Evolutionary conservation across 2,888 invertebrate genomes (phyloP).

Genomic region (Nymphalis c-album): DNA sequence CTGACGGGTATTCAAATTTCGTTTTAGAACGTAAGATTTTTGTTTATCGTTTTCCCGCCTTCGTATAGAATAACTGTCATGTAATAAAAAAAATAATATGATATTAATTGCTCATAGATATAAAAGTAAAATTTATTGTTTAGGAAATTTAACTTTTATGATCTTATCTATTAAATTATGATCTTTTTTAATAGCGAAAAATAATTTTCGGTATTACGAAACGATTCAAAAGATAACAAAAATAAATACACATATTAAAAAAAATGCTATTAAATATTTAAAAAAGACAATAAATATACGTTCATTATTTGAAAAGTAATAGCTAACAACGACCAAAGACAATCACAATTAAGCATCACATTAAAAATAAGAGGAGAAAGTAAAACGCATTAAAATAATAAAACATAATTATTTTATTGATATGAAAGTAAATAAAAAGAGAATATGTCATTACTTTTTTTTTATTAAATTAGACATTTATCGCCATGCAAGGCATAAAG

Average conservation of each 20-base stretch:
- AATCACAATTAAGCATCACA: slow-evolving; percentile 28
- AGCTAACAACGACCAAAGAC: slow-evolving; percentile 2
- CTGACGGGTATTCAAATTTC: slow-evolving; percentile 9
- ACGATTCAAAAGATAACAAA: no score
- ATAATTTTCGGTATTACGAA: no score
- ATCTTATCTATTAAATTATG: no score
- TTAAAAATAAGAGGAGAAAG: slow-evolving; percentile 34
- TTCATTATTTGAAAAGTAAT: neutral
- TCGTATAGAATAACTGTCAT: no score
- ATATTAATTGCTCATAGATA: no score
- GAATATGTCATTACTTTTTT: slow-evolving; percentile 14
- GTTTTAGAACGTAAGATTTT: neutral
- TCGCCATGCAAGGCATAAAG: slow-evolving; percentile 15
- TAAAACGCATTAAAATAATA: slow-evolving; percentile 37
- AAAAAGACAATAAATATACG: neutral
- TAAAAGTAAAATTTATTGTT: no score
- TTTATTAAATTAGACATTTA: slow-evolving; percentile 20
- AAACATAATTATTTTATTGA: slow-evolving; percentile 33
- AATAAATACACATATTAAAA: no score
- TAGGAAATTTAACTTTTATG: no score
- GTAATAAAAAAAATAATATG: no score
- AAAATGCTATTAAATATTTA: no score
- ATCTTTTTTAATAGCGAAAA: no score
- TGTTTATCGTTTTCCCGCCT: no score
- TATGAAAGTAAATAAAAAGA: slow-evolving; percentile 21